Base-by-base conservation (phyloP, 2,888 invertebrate species). In the Rutpela maculata region DNA sequence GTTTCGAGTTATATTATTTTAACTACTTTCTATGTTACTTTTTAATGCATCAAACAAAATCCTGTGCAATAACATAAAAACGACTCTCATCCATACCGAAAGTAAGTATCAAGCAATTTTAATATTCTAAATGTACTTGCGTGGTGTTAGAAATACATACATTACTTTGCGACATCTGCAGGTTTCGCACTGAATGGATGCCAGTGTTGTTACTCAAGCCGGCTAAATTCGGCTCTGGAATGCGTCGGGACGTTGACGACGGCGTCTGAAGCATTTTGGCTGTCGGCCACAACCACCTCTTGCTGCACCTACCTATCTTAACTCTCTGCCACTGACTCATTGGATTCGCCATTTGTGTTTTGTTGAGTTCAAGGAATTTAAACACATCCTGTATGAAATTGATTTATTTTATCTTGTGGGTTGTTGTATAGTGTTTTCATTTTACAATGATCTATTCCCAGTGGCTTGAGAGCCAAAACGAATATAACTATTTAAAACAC, bases 231-330 rank as follows among this genome's bases (percentile, higher is more conserved):
- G 88, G 85, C 77, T 65, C 78, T 85, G 88, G 89, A 88, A 89
- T 89, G 89, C 89, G 88, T 88, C 88, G 86, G 84, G 89, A 88
- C 89, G 89, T 86, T 73, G 73, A 73, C 77, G 84, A 80, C 85
- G 87, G 87, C 87, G 87, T 87, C 88, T 87, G 86, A 85, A 83
- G 83, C 84, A 77, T 83, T 82, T 83, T 88, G 88, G 88, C 88
- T 87, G 81, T 76, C 66, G 80, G 77, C 87, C 88, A 88, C 87
- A 88, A 89, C 88, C 89, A 88, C 89, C 88, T 88, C 88, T 87
- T 87, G 87, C 87, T 88, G 85, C 87, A 85, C 87, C 87, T 83
- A 84, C 87, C 87, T 87, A 85, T 85, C 87, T 87, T 85, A 86
- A 85, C 85, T 83, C 82, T 80, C 84, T 85, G 83, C 86, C 88